These are phyloP conservation scores for Drosophila paulistorum DNA, from an alignment of 1,140 invertebrate species.

Conservation along the genomic window DNA sequence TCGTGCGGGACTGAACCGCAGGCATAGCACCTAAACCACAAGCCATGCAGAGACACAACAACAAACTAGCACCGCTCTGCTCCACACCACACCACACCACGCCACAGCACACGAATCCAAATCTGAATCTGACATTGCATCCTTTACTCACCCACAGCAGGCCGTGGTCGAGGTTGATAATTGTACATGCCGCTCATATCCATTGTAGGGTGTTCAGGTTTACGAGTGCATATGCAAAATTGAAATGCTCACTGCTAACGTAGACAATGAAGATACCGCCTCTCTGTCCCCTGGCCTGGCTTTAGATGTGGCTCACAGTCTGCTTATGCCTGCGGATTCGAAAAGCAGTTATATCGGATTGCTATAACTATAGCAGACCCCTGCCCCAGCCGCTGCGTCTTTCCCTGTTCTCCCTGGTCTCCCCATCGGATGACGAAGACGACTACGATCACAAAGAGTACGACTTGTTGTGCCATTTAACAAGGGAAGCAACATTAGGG, in stretches of 20 bases:
- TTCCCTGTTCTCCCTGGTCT: neutral
- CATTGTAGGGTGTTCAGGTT: slow-evolving; percentile 36
- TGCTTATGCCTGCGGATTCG: slow-evolving; percentile 31
- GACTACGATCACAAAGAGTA: neutral
- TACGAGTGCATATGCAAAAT: slow-evolving; percentile 47
- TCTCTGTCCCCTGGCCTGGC: neutral
- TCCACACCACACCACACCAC: slow-evolving; percentile 10
- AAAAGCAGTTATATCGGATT: slow-evolving; percentile 20
- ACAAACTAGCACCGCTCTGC: slow-evolving; percentile 17
- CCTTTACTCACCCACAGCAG: slow-evolving; percentile 38
- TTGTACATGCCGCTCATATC: slow-evolving; percentile 41
- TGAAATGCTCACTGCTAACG: slow-evolving; percentile 36
- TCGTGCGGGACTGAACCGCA: slow-evolving; percentile 53
- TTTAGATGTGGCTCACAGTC: slow-evolving; percentile 8
- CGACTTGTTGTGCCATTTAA: neutral
- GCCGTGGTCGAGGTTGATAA: slow-evolving; percentile 37
- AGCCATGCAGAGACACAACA: slow-evolving; percentile 56
- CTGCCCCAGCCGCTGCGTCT: neutral
- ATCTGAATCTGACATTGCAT: slow-evolving; percentile 42
- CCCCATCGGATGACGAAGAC: neutral
- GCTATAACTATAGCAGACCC: slow-evolving; percentile 1
- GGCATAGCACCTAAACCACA: slow-evolving; percentile 55
- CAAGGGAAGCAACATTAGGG: neutral
- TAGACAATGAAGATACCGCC: slow-evolving; percentile 35
- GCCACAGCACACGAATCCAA: slow-evolving; percentile 30